These are phyloP conservation scores for Columba guinea DNA, from an alignment of 2,797 vertebrate species.

Conservation along the genomic window DNA sequence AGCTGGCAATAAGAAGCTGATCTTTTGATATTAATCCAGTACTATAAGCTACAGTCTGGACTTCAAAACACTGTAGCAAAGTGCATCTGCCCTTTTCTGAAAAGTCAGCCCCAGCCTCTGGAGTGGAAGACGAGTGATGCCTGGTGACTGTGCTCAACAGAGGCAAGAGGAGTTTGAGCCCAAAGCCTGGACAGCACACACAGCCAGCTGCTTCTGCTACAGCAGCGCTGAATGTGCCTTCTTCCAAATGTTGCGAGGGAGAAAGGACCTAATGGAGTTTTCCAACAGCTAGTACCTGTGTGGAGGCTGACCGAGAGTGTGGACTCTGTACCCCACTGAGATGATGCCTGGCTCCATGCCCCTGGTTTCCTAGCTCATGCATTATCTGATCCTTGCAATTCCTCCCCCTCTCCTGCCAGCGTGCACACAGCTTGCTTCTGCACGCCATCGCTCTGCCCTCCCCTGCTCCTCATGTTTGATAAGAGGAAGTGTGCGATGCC, in stretches of 20 bases:
- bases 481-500: conserved; percentile 57
- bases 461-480: conserved; percentile 59
- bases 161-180: not conserved
- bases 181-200: not conserved
- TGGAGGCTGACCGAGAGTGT: not conserved
- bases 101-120: not conserved
- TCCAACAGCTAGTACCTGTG: not conserved
- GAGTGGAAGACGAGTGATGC: not conserved
- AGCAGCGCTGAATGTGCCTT: not conserved
- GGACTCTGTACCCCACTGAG: not conserved
- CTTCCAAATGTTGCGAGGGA: not conserved
- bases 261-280: not conserved
- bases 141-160: not conserved
- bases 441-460: conserved; percentile 34
- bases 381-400: not conserved
- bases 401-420: not conserved
- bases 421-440: not conserved
- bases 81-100: not conserved
- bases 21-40: not conserved
- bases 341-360: not conserved
- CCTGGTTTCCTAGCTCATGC: not conserved
- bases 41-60: not conserved
- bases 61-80: not conserved
- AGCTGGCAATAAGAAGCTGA: not conserved
- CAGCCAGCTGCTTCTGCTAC: not conserved